phyloP scores from a whole-genome alignment of 2,113 vertebrate species.

The Cettia cetti region DNA sequence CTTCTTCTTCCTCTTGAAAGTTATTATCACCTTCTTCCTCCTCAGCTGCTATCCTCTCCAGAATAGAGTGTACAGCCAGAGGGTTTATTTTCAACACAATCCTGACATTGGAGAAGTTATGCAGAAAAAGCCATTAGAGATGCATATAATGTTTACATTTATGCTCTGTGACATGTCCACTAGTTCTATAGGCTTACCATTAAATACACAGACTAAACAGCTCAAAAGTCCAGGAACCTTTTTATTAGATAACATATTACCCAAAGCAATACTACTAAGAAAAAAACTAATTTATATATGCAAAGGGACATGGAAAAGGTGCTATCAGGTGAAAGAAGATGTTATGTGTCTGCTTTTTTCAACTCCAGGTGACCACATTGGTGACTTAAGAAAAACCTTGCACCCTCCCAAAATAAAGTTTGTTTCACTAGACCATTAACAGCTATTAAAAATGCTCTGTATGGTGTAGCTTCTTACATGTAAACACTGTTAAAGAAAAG shows the following conservation, averaged over 20 bases:
- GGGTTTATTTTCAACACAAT: conserved; percentile 94
- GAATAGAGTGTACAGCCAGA: conserved; percentile 91
- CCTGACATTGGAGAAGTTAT: conserved; percentile 68
- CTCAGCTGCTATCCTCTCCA: conserved; percentile 88
- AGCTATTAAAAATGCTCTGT: neutral
- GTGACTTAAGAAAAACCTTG: neutral
- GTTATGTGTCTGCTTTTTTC: neutral
- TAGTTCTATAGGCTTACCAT: neutral
- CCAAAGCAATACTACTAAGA: neutral
- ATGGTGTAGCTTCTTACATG: neutral
- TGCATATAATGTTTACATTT: neutral
- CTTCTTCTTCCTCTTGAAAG: conserved; percentile 93
- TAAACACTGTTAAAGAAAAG: neutral
- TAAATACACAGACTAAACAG: neutral
- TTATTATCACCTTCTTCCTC: conserved; percentile 88
- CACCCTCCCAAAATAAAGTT: neutral
- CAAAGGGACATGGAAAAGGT: neutral
- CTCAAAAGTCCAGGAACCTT: neutral
- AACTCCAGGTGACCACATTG: neutral
- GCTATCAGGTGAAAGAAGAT: neutral
- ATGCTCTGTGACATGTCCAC: neutral
- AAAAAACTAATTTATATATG: neutral
- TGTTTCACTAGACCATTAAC: neutral
- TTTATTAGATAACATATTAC: neutral
- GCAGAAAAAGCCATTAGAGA: conserved; percentile 8